Evolutionary conservation across 2,113 vertebrate species (phyloP).

Genomic region (Rhabdomys dilectus): DNA sequence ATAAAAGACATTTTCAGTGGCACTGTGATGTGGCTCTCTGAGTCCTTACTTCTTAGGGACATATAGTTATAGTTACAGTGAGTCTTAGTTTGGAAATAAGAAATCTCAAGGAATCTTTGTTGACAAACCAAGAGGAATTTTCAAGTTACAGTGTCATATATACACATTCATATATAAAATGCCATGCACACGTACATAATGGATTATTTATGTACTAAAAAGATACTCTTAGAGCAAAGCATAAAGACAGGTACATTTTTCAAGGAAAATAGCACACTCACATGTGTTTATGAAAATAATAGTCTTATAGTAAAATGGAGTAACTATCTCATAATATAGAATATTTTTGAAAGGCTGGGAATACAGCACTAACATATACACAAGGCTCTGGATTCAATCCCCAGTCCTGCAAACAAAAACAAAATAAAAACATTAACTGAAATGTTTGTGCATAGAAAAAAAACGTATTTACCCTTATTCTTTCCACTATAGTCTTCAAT

Average conservation of each 20-base stretch:
- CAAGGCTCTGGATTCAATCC: background rate
- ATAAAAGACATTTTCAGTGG: background rate
- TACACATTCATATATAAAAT: background rate
- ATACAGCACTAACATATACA: background rate
- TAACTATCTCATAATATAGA: background rate
- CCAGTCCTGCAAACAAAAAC: background rate
- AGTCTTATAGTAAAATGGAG: background rate
- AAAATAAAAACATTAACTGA: background rate
- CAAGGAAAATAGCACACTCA: background rate
- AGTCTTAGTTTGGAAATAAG: slow-evolving; percentile 36
- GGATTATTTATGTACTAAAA: background rate
- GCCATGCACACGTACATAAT: background rate
- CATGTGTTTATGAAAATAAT: background rate
- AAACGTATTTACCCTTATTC: background rate
- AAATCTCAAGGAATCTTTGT: slow-evolving; percentile 55
- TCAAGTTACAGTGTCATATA: background rate
- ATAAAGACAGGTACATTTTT: background rate
- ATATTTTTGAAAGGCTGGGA: background rate
- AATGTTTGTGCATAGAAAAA: background rate
- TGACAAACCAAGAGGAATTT: slow-evolving; percentile 43
- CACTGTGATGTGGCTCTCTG: background rate
- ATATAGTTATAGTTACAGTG: slow-evolving; percentile 36
- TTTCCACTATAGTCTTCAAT: background rate
- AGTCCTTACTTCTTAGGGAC: background rate
- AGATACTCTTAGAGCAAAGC: background rate